phyloP scores from a whole-genome alignment of 2,797 vertebrate species.

The Oreonectes daqikongensis region DNA sequence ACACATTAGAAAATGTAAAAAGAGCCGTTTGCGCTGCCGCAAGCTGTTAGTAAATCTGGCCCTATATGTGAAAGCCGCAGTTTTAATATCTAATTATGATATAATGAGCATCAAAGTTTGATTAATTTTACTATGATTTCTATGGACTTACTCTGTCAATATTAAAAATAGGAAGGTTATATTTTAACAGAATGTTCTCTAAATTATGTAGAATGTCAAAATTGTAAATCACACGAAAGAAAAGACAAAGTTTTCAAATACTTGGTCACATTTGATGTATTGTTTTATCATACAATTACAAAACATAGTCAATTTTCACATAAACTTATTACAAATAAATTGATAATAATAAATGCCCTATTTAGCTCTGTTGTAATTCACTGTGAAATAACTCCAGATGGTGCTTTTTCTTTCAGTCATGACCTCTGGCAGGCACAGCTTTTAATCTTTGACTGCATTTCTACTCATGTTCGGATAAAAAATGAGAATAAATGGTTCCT shows the following conservation, averaged over 20 bases:
- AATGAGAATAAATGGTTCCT: background rate
- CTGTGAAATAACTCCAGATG: slow-evolving; percentile 4
- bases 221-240: background rate
- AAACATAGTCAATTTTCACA: background rate
- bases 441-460: background rate
- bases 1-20: too few species aligned
- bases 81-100: background rate
- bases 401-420: background rate
- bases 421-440: background rate
- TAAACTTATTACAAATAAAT: background rate
- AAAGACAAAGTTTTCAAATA: too few species aligned
- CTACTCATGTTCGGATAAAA: background rate
- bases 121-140: too few species aligned
- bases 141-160: too few species aligned
- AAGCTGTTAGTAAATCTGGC: too few species aligned
- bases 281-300: background rate
- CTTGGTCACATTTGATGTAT: too few species aligned
- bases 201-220: too few species aligned
- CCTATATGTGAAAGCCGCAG: background rate
- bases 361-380: background rate
- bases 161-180: too few species aligned
- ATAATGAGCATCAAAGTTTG: too few species aligned
- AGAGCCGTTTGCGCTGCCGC: too few species aligned
- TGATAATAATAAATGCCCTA: background rate
- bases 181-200: too few species aligned